Conservation (phyloP, 2,797 vertebrate species). For the Ambastaia sidthimunki region DNA sequence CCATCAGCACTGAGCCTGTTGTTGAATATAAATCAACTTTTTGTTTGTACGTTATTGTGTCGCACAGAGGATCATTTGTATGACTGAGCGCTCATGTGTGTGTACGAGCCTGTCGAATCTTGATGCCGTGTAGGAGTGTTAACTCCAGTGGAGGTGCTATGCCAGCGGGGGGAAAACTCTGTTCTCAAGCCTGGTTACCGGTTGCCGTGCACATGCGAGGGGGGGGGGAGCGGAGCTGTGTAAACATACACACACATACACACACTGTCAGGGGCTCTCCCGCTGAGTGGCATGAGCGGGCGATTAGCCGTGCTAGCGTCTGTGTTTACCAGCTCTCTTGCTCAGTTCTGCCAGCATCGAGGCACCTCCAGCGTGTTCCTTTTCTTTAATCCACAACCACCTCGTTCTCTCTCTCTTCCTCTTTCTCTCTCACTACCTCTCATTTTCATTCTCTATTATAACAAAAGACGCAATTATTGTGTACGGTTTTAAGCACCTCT, state of each 20-base stretch:
- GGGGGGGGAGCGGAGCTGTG: constrained; percentile 51
- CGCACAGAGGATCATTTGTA: constrained; percentile 40
- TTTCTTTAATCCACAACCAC: constrained; percentile 63
- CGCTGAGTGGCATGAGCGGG: constrained; percentile 92
- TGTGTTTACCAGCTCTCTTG: constrained; percentile 89
- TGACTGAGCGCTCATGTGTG: constrained; percentile 43
- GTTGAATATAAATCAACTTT: constrained; percentile 49
- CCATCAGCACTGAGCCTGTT: constrained; percentile 35
- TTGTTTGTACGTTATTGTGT: constrained; percentile 42
- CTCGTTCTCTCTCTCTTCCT: background rate
- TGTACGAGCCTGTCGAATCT: constrained; percentile 53
- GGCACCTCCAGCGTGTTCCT: constrained; percentile 58
- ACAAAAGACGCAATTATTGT: constrained; percentile 12
- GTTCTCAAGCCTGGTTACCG: constrained; percentile 62
- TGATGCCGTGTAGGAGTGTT: constrained; percentile 58
- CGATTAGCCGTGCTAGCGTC: constrained; percentile 90
- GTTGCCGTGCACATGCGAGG: constrained; percentile 59
- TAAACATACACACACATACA: constrained; percentile 66
- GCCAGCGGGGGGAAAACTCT: constrained; percentile 58
- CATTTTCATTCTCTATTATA: constrained; percentile 34
- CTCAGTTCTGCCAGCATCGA: constrained; percentile 80
- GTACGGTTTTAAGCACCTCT: background rate
- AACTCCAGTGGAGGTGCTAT: constrained; percentile 50
- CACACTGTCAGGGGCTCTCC: constrained; percentile 89
- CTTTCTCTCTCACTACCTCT: background rate